These are phyloP conservation scores for Panzeria rudis DNA, from an alignment of 2,888 invertebrate species.

Conservation along the genomic window DNA sequence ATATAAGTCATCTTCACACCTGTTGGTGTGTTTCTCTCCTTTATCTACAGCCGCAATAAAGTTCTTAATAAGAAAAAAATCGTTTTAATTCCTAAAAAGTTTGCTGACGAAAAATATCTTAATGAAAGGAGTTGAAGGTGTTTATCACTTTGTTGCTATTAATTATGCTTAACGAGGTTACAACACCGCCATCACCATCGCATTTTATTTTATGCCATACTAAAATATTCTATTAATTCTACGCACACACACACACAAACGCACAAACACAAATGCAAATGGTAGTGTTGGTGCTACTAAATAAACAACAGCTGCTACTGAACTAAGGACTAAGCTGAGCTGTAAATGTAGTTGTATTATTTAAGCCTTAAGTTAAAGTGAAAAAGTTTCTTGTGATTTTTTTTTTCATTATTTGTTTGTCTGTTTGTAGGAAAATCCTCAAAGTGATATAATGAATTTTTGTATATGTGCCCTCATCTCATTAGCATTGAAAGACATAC, in stretches of 20 bases:
- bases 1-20: too few species aligned
- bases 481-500: constrained; percentile 74
- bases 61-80: background rate
- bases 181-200: constrained; percentile 80
- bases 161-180: constrained; percentile 84
- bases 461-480: constrained; percentile 80
- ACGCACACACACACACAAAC: constrained; percentile 28
- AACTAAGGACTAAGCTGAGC: constrained; percentile 43
- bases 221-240: constrained; percentile 54
- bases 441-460: constrained; percentile 81
- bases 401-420: constrained; percentile 28
- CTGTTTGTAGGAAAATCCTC: constrained; percentile 61
- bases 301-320: constrained; percentile 70
- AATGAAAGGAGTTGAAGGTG: constrained; percentile 74
- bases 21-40: too few species aligned
- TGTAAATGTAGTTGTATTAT: constrained; percentile 42
- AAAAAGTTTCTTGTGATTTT: constrained; percentile 61
- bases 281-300: constrained; percentile 54
- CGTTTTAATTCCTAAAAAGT: constrained; percentile 10
- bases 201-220: constrained; percentile 59
- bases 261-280: constrained; percentile 1
- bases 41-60: background rate
- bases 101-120: background rate
- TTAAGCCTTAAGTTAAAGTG: constrained; percentile 69
- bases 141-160: constrained; percentile 83